Evolutionary conservation across 1,140 invertebrate species (phyloP).

Genomic region (Atopsyche davidsoni): DNA sequence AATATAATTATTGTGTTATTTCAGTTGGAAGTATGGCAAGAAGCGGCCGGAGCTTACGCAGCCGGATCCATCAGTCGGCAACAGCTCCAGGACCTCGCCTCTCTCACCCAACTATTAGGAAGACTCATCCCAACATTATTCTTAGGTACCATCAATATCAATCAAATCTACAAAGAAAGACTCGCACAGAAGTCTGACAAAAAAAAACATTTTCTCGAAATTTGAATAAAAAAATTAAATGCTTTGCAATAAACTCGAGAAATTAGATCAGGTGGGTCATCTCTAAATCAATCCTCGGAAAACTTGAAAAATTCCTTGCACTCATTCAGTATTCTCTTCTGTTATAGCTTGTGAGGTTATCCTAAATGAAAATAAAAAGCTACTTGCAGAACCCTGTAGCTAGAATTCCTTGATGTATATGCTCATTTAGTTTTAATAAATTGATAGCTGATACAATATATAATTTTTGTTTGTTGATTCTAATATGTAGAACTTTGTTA

Average conservation of each 20-base stretch:
- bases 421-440: not conserved
- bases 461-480: not conserved
- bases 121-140: slow-evolving; percentile 40
- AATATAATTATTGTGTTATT: slow-evolving; percentile 14
- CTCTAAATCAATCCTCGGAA: too few species aligned
- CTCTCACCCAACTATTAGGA: slow-evolving; percentile 41
- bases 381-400: not conserved
- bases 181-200: too few species aligned
- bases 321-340: too few species aligned
- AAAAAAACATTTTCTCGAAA: too few species aligned
- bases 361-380: not conserved
- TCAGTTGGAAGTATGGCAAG: slow-evolving; percentile 46
- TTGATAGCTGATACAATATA: not conserved
- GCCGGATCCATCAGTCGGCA: slow-evolving; percentile 10
- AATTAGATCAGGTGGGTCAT: too few species aligned
- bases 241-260: too few species aligned
- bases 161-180: not conserved
- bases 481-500: too few species aligned
- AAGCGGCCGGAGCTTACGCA: slow-evolving; percentile 40
- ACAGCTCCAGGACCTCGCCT: slow-evolving; percentile 39
- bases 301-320: too few species aligned
- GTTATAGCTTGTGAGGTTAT: too few species aligned
- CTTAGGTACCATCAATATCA: slow-evolving; percentile 29
- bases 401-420: not conserved
- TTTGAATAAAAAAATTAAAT: too few species aligned